Evolutionary conservation across 2,113 vertebrate species (phyloP), one percentile per base, ranked within the genome.

Genomic region (Mus pahari): DNA sequence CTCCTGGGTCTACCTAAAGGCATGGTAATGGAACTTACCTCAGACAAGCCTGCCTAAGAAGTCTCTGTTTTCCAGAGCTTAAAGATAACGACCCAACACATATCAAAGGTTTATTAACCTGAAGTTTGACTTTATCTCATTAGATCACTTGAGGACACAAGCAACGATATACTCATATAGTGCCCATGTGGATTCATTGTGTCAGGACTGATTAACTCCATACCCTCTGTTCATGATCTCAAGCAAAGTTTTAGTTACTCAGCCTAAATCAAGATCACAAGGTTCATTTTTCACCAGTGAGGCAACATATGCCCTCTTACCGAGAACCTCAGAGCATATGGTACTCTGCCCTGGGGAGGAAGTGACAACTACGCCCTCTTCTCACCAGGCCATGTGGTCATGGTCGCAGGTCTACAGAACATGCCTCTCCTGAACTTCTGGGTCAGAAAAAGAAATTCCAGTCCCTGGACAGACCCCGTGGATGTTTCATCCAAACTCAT

Each of bases 241-340:
- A 42, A 86, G 93, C 74, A 79, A 83, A 71, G 33, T 86, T 89
- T 87, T 50, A 53, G 87, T 68, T 92, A 62, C 79, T 94, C 50
- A 82, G 78, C 53, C 92, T 31, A 62, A 75, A 64, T 82, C 50
- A 39, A 71, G 93, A 24, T 42, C 81, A 71, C 78, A 48, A 66
- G 45, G 36, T 66, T 75, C 77, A 26, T 86, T 94, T 91, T 71
- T 64, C 92, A 90, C 74, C 53, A 77, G 62, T 50, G 73, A 86
- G 91, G 77, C 50, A 74, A 53, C 68, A 91, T 53, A 70, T 45
- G 86, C 20, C 31, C 60, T 50, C 10, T 53, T 20, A 42, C 94
- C 79, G 28, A 75, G 88, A 90, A 70, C 60, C 87, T 64, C 33
- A 19, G 79, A 86, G 81, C 95, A 90, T 73, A 93, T 16, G 58